A percentile compares a stretch with the other conserved stretches of the same genome.
Evolutionary conservation across 1,140 invertebrate genomes (phyloP).

Genomic region (Frieseomelitta varia): DNA sequence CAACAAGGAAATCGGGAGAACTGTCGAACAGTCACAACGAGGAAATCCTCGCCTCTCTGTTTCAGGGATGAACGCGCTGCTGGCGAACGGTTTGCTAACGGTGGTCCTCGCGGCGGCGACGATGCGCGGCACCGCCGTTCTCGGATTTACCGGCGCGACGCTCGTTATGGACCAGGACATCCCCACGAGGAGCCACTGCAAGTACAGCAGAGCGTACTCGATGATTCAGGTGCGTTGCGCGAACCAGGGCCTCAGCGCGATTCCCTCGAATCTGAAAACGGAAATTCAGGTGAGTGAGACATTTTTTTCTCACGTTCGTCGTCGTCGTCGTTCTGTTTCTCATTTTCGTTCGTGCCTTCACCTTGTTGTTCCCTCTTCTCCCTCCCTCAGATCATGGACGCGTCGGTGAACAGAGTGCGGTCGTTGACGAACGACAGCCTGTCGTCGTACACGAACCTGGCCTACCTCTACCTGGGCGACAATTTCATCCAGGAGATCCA

Average conservation of each 20-base stretch:
- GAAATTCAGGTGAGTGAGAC: conserved; percentile 75
- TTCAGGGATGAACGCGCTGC: conserved; percentile 70
- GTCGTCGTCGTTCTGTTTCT: too few species aligned
- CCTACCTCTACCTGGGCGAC: conserved; percentile 76
- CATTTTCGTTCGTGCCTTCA: too few species aligned
- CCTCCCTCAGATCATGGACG: conserved; percentile 77
- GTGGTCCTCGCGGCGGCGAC: conserved; percentile 56
- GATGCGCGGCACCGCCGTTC: conserved; percentile 46
- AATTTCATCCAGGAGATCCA: conserved; percentile 77
- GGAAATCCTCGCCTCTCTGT: conserved; percentile 45
- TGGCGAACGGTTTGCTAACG: conserved; percentile 62
- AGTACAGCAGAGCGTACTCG: conserved; percentile 53
- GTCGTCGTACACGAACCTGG: conserved; percentile 70
- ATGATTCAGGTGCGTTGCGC: conserved; percentile 72
- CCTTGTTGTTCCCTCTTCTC: too few species aligned
- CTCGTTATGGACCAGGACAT: conserved; percentile 63
- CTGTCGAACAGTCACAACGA: too few species aligned
- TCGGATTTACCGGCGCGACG: conserved; percentile 44
- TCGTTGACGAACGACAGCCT: conserved; percentile 75
- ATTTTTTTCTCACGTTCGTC: too few species aligned
- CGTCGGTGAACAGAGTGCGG: conserved; percentile 74
- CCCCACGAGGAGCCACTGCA: conserved; percentile 62
- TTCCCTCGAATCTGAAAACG: conserved; percentile 66
- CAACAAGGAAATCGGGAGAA: too few species aligned
- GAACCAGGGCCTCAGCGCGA: conserved; percentile 57